These are phyloP conservation scores for Polylopha cassiicola DNA, from an alignment of 2,888 invertebrate species.

Conservation along the genomic window DNA sequence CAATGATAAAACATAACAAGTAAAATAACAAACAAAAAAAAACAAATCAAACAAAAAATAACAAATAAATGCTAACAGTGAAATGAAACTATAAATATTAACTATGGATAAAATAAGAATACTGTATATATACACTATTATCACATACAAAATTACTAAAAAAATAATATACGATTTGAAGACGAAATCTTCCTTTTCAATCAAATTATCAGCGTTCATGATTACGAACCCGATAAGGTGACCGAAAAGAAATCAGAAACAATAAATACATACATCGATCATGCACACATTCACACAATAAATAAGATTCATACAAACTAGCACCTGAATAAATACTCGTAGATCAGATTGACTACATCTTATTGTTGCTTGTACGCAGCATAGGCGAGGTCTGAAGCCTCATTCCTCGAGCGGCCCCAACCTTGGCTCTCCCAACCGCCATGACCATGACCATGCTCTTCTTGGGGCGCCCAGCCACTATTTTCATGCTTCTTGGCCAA, in stretches of 20 bases:
- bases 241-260: slow-evolving; percentile 50
- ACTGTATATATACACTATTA: slow-evolving; percentile 30
- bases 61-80: slow-evolving; percentile 22
- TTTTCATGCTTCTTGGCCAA: slow-evolving; percentile 61
- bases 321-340: slow-evolving; percentile 32
- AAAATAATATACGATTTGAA: slow-evolving; percentile 21
- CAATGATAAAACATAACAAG: slow-evolving; percentile 10
- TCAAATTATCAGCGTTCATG: slow-evolving; percentile 40
- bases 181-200: slow-evolving; percentile 51
- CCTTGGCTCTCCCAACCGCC: slow-evolving; percentile 53
- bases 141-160: too few relatives aligned
- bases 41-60: slow-evolving; percentile 14
- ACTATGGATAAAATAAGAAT: slow-evolving; percentile 30
- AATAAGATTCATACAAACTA: slow-evolving; percentile 43
- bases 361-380: slow-evolving; percentile 56
- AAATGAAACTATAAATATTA: slow-evolving; percentile 27
- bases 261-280: slow-evolving; percentile 30
- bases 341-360: slow-evolving; percentile 5
- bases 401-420: slow-evolving; percentile 63
- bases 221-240: slow-evolving; percentile 39
- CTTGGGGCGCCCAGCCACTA: slow-evolving; percentile 44
- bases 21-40: slow-evolving; percentile 5
- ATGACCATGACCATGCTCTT: slow-evolving; percentile 39
- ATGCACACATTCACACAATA: slow-evolving; percentile 36
- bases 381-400: slow-evolving; percentile 60